Evolutionary conservation across 2,113 vertebrate genomes (phyloP), one percentile per base, ranked within the genome.

Genomic region (Malurus elegans): DNA sequence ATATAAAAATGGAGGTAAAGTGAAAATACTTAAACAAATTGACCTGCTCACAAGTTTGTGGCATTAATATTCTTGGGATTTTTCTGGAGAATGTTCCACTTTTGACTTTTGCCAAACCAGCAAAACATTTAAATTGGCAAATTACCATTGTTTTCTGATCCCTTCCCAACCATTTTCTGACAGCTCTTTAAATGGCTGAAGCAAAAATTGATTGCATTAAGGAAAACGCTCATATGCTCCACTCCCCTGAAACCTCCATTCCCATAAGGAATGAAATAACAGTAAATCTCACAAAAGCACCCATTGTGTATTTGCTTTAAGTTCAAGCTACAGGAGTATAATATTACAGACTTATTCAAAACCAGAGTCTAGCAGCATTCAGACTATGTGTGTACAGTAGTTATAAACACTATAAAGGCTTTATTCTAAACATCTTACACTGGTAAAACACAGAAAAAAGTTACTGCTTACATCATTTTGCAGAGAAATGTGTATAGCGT

Each of bases 251-350:
- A 93, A 91, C 36, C 64, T 40, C 51, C 71, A 81, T 34, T 87
- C 31, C 79, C 87, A 50, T 48, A 93, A 67, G 44, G 93, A 91
- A 84, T 84, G 61, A 92, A 96, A 93, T 92, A 93, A 84, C 60
- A 96, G 79, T 90, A 93, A 92, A 92, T 94, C 92, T 95, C 94
- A 96, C 93, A 92, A 90, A 76, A 90, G 79, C 82, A 94, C 34
- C 71, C 95, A 88, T 64, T 96, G 88, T 93, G 86, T 76, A 72
- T 82, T 95, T 74, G 62, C 84, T 92, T 88, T 85, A 84, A 82
- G 67, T 84, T 94, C 79, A 85, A 87, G 86, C 88, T 94, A 90
- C 29, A 89, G 86, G 40, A 86, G 60, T 84, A 95, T 80, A 94
- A 80, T 82, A 64, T 96, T 96, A 96, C 90, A 87, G 92, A 60